Evolutionary conservation across 2,797 vertebrate species (phyloP).

Genomic region (Erethizon dorsatum): DNA sequence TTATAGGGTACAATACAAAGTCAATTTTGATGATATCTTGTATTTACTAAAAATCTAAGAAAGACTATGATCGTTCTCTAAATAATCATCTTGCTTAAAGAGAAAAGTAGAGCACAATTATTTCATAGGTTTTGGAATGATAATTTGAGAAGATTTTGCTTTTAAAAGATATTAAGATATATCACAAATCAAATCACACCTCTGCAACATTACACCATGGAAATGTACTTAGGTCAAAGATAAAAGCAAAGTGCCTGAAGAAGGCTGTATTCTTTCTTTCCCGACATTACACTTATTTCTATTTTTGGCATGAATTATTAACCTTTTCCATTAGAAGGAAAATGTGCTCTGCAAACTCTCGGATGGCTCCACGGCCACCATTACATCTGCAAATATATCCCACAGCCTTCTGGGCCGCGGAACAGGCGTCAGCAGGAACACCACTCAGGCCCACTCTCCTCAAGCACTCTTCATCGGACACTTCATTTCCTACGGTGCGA

Average conservation of each 20-base stretch:
- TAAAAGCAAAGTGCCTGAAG: slow-evolving; percentile 24
- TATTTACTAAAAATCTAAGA: slow-evolving; percentile 78
- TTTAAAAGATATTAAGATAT: slow-evolving; percentile 64
- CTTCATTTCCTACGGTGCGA: slow-evolving; percentile 90
- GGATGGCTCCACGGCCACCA: slow-evolving; percentile 92
- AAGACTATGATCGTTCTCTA: slow-evolving; percentile 63
- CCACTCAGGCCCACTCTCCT: slow-evolving; percentile 93
- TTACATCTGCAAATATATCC: slow-evolving; percentile 91
- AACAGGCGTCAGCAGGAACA: slow-evolving; percentile 91
- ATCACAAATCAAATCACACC: slow-evolving; percentile 75
- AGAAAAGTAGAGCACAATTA: slow-evolving; percentile 71
- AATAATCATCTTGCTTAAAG: slow-evolving; percentile 64
- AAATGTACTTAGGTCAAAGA: slow-evolving; percentile 64
- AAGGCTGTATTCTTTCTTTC: background rate
- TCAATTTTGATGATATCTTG: slow-evolving; percentile 70
- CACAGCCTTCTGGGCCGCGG: slow-evolving; percentile 90
- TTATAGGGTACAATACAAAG: slow-evolving; percentile 80
- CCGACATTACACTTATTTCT: slow-evolving; percentile 37
- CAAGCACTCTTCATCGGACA: slow-evolving; percentile 92
- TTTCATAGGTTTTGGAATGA: slow-evolving; percentile 62
- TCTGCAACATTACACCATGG: slow-evolving; percentile 59
- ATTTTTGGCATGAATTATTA: slow-evolving; percentile 90
- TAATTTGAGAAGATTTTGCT: slow-evolving; percentile 51
- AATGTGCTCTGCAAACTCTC: slow-evolving; percentile 95
- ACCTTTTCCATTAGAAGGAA: slow-evolving; percentile 92